These are phyloP conservation scores for Cephus pulcher DNA, from an alignment of 2,888 invertebrate species.

Conservation along the genomic window DNA sequence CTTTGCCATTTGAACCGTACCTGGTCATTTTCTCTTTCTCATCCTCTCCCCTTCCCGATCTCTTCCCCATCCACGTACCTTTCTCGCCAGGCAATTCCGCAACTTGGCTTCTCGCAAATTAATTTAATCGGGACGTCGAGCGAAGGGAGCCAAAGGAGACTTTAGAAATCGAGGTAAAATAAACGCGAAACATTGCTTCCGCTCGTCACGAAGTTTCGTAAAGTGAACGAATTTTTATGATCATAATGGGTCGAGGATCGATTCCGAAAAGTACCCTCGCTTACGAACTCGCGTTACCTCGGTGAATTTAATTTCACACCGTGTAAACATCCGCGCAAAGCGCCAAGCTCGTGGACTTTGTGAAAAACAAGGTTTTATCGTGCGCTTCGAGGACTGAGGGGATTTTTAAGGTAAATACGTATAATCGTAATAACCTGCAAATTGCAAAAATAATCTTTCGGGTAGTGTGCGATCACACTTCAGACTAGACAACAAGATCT, in stretches of 20 bases:
- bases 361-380: background rate
- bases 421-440: background rate
- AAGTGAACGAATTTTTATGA: background rate
- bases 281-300: background rate
- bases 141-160: background rate
- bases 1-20: background rate
- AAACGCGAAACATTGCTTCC: background rate
- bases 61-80: constrained; percentile 20
- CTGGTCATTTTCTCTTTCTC: background rate
- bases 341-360: background rate
- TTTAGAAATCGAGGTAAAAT: constrained; percentile 4
- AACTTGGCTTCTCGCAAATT: constrained; percentile 9
- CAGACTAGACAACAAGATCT: background rate
- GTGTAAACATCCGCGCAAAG: background rate
- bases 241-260: background rate
- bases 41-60: constrained; percentile 7
- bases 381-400: background rate
- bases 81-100: background rate
- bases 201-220: background rate
- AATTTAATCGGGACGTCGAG: constrained; percentile 13
- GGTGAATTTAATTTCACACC: background rate
- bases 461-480: background rate
- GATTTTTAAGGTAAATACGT: background rate
- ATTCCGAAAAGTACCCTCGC: background rate
- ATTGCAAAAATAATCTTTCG: background rate